Evolutionary conservation across 2,888 invertebrate genomes (phyloP), one percentile per base, ranked within the genome.

Genomic region (Sarcophaga variegata): DNA sequence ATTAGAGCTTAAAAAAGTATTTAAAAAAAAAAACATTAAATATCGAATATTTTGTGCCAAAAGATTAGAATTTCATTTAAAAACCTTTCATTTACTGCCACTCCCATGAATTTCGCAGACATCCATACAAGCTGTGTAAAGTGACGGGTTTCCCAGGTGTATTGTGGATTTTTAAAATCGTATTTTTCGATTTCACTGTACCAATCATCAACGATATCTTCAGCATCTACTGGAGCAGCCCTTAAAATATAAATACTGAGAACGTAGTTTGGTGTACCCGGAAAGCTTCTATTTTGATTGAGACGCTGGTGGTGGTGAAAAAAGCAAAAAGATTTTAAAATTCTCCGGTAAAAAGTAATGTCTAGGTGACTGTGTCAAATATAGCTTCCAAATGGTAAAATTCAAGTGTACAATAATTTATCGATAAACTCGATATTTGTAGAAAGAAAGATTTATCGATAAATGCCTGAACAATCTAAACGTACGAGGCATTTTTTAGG

Each of bases 71-170:
- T 27, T 27, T 27, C 5, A 27, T 27, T 25, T 27, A 27, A 37
- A 37, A 86, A 93, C 93, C 90, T 89, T 27, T 70, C 95, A 0
- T 96, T 96, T 90, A 96, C 94, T 10, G 96, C 97, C 0, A 97
- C 96, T 1, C 98, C 98, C 14, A 98, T 91, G 90, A 96, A 95
- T 78, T 94, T 95, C 80, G 96, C 96, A 75, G 95, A 95, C 89
- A 96, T 96, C 97, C 97, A 97, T 25, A 97, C 94, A 4, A 98
- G 95, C 94, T 98, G 97, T 0, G 97, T 96, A 91, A 98, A 97
- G 92, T 98, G 97, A 22, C 97, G 97, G 88, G 96, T 95, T 84
- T 94, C 95, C 82, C 94, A 94, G 8, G 94, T 94, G 2, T 96
- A 96, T 87, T 96, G 95, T 0, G 91, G 90, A 86, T 92, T 94